phyloP scores from a whole-genome alignment of 2,113 vertebrate genomes.

The Platycercus adscitus region DNA sequence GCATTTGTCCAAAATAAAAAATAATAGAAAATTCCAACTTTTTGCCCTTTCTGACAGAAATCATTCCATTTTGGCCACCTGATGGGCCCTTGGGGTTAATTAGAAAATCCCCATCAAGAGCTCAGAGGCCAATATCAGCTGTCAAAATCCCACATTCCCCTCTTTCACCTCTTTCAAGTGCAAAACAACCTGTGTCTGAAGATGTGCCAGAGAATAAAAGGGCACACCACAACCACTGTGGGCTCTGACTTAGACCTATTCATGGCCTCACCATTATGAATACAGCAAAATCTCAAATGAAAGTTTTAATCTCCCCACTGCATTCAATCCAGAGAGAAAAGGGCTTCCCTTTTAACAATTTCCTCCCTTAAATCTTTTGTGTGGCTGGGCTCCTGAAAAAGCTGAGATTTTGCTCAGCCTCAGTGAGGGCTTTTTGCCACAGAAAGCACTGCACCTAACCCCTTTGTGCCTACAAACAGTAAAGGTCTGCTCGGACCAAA shows the following conservation, averaged over 20 bases:
- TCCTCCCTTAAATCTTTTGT: slow-evolving; percentile 86
- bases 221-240: slow-evolving; percentile 74
- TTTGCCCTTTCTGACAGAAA: slow-evolving; percentile 76
- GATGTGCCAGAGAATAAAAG: slow-evolving; percentile 84
- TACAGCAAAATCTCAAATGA: slow-evolving; percentile 86
- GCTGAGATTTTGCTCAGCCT: slow-evolving; percentile 83
- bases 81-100: slow-evolving; percentile 82
- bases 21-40: slow-evolving; percentile 66
- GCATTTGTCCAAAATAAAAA: background rate
- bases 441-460: slow-evolving; percentile 78
- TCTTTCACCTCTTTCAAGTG: slow-evolving; percentile 84
- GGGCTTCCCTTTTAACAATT: slow-evolving; percentile 88
- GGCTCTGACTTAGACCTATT: slow-evolving; percentile 79
- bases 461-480: slow-evolving; percentile 75
- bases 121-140: slow-evolving; percentile 82
- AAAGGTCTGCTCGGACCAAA: slow-evolving; percentile 69
- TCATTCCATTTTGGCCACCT: slow-evolving; percentile 77
- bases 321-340: slow-evolving; percentile 84
- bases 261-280: slow-evolving; percentile 81
- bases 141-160: slow-evolving; percentile 82
- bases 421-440: slow-evolving; percentile 78
- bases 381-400: slow-evolving; percentile 77
- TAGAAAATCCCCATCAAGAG: slow-evolving; percentile 85
- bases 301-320: slow-evolving; percentile 87
- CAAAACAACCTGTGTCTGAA: slow-evolving; percentile 86